Evolutionary conservation across 2,888 invertebrate species (phyloP), one percentile per base, ranked within the genome.

Genomic region (Zootermopsis nevadensis): DNA sequence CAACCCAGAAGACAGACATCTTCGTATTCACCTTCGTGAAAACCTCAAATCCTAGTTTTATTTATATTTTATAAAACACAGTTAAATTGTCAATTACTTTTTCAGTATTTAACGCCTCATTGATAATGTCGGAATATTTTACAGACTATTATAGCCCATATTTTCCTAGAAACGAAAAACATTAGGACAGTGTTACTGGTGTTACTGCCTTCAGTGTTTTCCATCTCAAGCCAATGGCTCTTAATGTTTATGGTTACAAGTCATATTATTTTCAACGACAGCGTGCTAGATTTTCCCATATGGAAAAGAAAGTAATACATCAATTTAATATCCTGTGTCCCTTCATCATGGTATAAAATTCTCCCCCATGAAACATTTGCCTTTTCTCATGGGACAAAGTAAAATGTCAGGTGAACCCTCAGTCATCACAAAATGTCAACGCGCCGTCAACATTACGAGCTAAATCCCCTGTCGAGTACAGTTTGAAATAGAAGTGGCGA

Each of bases 381-480:
- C 30, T 66, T 38, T 55, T 79, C 79, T 79, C 79, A 12, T 22
- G 79, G 79, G 79, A 66, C 60, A 79, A 38, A 35, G 15, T 38
- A 66, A 79, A 79, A 79, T 79, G 79, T 79, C 79, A 79, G 35
- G 66, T 66, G 79, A 79, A 66, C 66, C 66, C 66, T 79, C 79
- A 79, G 66, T 79, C 79, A 79, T 79, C 60, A 66, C 38, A 33
- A 79, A 79, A 79, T 79, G 79, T 79, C 79, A 79, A 79, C 53
- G 60, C 15, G 55, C 19, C 60, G 66, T 74, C 69, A 69, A 19
- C 3, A 48, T 48, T 15, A 48, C 15, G 1, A 48, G 48, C 48
- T 15, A 19, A 48, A 48, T 19, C 3, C 19, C 0, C 60, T 10
- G 10, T 60, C 60, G n/a, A 60, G 60, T n/a, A 27, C 27, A 27